phyloP scores from a whole-genome alignment of 2,888 invertebrate genomes.

The Drosophila peninsularis region DNA sequence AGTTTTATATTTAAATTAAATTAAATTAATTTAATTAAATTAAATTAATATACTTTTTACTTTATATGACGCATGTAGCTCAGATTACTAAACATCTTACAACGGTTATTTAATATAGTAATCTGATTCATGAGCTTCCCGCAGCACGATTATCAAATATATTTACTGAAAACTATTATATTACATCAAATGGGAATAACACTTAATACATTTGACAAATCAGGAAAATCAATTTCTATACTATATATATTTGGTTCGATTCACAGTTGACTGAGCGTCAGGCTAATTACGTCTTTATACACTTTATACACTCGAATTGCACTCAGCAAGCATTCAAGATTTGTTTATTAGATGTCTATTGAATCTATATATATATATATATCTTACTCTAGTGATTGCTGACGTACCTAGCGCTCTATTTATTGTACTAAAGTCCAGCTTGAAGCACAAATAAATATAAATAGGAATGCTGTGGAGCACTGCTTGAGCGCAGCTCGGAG shows the following conservation, averaged over 20 bases:
- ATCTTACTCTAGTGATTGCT: conserved; percentile 17
- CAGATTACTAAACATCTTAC: too few relatives aligned
- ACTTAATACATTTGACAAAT: conserved; percentile 2
- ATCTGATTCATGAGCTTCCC: conserved; percentile 8
- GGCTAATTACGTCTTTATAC: conserved; percentile 29
- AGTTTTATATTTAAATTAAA: too few relatives aligned
- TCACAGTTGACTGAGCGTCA: conserved; percentile 10
- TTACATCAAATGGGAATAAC: conserved; percentile 10
- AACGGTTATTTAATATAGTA: conserved; percentile 1
- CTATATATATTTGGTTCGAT: not conserved
- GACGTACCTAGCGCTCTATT: conserved; percentile 51
- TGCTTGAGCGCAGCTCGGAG: not conserved
- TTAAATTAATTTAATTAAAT: too few relatives aligned
- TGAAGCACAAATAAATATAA: not conserved
- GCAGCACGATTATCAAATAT: not conserved
- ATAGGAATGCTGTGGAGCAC: not conserved
- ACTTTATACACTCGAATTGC: conserved; percentile 25
- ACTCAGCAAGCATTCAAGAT: conserved; percentile 1
- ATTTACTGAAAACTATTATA: not conserved
- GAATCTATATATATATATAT: not conserved
- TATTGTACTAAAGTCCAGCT: conserved; percentile 56
- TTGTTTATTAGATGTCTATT: conserved; percentile 12
- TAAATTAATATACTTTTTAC: too few relatives aligned
- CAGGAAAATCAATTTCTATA: not conserved
- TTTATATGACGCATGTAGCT: not conserved